A percentile compares a stretch with the other conserved stretches of the same genome.
Conservation (phyloP, 2,888 invertebrate species). For the Mechanitis messenoides region DNA sequence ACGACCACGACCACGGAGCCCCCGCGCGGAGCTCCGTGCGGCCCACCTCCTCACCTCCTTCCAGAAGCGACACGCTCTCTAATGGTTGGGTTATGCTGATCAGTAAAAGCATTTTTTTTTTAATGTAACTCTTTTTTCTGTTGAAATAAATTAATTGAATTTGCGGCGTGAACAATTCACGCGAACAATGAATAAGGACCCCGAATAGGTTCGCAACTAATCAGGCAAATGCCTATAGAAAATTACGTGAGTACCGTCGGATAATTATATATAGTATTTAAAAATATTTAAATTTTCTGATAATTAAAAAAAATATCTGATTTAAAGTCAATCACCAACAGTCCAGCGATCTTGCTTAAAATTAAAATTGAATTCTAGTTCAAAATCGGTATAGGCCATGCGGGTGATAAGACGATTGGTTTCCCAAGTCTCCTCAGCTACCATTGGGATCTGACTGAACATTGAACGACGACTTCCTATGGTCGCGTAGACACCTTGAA, state of each 20-base stretch:
- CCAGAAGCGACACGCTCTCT: slow-evolving; percentile 48
- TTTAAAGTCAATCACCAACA: slow-evolving; percentile 24
- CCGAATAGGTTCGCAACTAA: no score
- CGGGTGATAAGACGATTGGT: slow-evolving; percentile 39
- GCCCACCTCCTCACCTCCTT: slow-evolving; percentile 55
- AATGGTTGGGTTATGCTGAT: not conserved
- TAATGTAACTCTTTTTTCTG: no score
- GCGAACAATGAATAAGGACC: no score
- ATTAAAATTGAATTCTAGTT: slow-evolving; percentile 45
- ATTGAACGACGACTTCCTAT: slow-evolving; percentile 33
- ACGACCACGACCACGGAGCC: slow-evolving; percentile 50
- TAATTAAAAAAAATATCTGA: no score
- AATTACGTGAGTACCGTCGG: no score
- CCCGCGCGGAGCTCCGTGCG: slow-evolving; percentile 40
- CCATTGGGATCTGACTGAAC: slow-evolving; percentile 39
- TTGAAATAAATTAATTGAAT: no score
- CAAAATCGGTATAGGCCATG: slow-evolving; percentile 51
- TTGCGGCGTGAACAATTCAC: no score
- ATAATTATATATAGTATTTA: no score
- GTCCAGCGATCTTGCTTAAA: slow-evolving; percentile 32
- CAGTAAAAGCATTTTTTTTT: no score
- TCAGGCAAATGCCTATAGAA: no score
- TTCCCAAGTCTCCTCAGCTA: slow-evolving; percentile 42
- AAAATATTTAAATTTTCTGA: no score
- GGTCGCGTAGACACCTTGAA: slow-evolving; percentile 41